Evolutionary conservation across 2,888 invertebrate genomes (phyloP), one percentile per base, ranked within the genome.

Genomic region (Julus scandinavius): DNA sequence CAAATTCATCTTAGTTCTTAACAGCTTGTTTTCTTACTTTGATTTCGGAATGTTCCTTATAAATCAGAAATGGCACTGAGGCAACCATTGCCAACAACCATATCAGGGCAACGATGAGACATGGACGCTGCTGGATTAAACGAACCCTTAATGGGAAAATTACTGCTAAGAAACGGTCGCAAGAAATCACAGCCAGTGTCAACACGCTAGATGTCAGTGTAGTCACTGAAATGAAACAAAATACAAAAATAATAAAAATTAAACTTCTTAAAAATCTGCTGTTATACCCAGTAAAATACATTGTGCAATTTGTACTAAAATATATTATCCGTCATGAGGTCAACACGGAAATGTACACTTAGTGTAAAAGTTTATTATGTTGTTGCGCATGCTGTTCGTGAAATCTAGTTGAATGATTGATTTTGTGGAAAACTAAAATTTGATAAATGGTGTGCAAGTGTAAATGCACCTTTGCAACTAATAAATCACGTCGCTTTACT

Each of bases 121-220:
- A 90, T 54, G 93, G 92, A 45, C 92, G 90, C 85, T 92, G 91
- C 88, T 93, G 92, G n/a, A 92, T 92, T 89, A 93, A 91, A 89
- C 92, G 92, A 4, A 92, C 92, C 89, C 92, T 92, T 91, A 93
- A 91, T 80, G 93, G 93, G 89, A 92, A 93, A 86, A 93, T 92
- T 86, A 93, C 93, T 54, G 93, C 93, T 89, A 93, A 92, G 90
- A 93, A 93, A 58, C 93, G 91, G 90, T 93, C 93, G 89, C 92
- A 92, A 7, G 93, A 92, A 58, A 93, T 93, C 87, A 93, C 91
- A 2, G 92, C 92, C 89, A 93, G 90, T 20, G 93, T 93, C 89
- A 93, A 91, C 49, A 93, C 93, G 89, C 93, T 93, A 85, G 93
- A 91, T 11, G 93, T 92, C 87, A 93, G 90, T 20, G 92, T 91